Evolutionary conservation across 2,888 invertebrate species (phyloP), one percentile per base, ranked within the genome.

Genomic region (Scaptomyza polygonia): DNA sequence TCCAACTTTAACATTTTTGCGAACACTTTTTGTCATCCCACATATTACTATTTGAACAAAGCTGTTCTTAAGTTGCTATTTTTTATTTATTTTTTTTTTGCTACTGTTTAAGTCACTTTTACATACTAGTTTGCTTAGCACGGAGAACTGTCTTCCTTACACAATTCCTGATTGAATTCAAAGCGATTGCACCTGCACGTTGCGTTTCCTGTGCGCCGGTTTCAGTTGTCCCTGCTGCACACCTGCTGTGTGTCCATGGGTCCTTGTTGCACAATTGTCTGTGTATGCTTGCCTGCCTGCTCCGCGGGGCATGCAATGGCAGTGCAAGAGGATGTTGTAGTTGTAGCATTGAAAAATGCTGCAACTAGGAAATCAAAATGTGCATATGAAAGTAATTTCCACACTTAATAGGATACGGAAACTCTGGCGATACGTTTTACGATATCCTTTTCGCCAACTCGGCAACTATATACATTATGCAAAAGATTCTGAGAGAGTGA

Each of bases 311-410:
- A 48, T 14, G 57, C 8, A 12, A 12, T 49, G 58, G 30, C 65
- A 64, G 47, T 42, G 21, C 12, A 8, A 25, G 4, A 36, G 25
- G 34, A 49, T 54, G 39, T 62, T 53, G 47, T 49, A 45, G 68
- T 48, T 53, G 55, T 49, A 58, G 64, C 34, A 69, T 53, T 61
- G 72, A 53, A 70, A 74, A 62, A 56, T 53, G 57, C 53, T 78
- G 79, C 68, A 78, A 49, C 78, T 76, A 85, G 82, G 76, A 86
- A 82, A 84, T 84, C 79, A 87, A 85, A 84, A 84, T 87, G 82
- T 86, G 84, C 85, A 86, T 84, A 85, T 84, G 87, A 86, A 81
- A 79, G 84, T 84, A 72, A 84, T 84, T 86, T 84, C 85, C 87
- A 82, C 85, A 79, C 79, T 79, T 84, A 84, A 84, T 84, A 73